Evolutionary conservation across 2,888 invertebrate species (phyloP).

Genomic region (Timema podura): DNA sequence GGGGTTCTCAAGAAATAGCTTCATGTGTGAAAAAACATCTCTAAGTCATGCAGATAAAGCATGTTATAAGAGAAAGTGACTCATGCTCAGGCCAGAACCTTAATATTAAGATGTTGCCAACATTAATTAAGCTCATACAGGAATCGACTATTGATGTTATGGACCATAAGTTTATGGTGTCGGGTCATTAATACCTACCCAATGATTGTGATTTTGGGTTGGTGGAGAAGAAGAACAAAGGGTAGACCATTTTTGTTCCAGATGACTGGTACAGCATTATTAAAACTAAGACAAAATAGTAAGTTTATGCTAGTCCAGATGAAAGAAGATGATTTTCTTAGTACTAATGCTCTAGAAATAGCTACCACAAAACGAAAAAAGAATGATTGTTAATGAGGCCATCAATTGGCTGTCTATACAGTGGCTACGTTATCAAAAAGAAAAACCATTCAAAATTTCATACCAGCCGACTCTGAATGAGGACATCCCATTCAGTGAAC

Average conservation of each 20-base stretch:
- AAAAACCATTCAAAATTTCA: not conserved
- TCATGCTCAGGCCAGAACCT: not conserved
- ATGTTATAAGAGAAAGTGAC: not conserved
- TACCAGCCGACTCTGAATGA: not conserved
- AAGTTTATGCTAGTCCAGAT: not conserved
- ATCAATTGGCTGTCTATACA: not conserved
- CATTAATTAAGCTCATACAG: not conserved
- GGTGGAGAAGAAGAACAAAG: not conserved
- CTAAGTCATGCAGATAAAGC: not conserved
- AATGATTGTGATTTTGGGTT: conserved; percentile 7
- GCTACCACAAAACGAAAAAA: not conserved
- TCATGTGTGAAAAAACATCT: not conserved
- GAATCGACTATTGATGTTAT: not conserved
- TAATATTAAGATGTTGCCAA: not conserved
- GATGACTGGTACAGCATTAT: conserved; percentile 6
- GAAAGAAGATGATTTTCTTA: not conserved
- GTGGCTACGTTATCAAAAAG: conserved; percentile 3
- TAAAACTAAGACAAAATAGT: not conserved
- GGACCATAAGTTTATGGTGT: conserved; percentile 4
- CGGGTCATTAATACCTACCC: not conserved
- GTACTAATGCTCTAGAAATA: not conserved
- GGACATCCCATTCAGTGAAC: not conserved
- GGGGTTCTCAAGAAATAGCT: conserved; percentile 2
- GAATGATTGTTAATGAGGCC: not conserved
- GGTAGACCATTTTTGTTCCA: not conserved